phyloP scores from a whole-genome alignment of 64 coral and sea anemone genomes.

The Stichodactyla mertensii region DNA sequence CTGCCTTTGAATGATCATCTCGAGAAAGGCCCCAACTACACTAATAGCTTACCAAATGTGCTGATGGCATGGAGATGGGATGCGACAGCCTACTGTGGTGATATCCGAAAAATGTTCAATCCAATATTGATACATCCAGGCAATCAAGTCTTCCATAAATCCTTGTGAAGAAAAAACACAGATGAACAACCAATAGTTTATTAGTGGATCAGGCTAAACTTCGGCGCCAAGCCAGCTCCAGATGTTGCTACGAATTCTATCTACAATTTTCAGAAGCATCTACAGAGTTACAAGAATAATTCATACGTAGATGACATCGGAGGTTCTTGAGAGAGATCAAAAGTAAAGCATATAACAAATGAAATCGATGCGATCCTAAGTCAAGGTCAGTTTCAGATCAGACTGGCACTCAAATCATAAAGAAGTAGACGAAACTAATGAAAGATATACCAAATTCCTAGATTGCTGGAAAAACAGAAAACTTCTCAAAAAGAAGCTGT shows the following conservation, averaged over 20 bases:
- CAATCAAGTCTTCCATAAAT: constrained; percentile 31
- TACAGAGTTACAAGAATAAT: constrained; percentile 43
- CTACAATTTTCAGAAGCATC: constrained; percentile 45
- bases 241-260: constrained; percentile 49
- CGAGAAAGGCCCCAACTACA: constrained; percentile 28
- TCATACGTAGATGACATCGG: constrained; percentile 54
- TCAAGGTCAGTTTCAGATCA: constrained; percentile 49
- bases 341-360: constrained; percentile 23
- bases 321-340: constrained; percentile 31
- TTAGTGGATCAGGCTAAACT: constrained; percentile 37
- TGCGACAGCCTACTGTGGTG: neutral
- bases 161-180: constrained; percentile 8
- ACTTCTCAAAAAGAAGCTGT: neutral
- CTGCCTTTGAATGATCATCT: constrained; percentile 9
- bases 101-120: constrained; percentile 40
- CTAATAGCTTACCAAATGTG: neutral
- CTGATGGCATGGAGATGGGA: constrained; percentile 14
- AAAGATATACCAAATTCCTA: constrained; percentile 31
- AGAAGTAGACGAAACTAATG: constrained; percentile 13
- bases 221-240: constrained; percentile 60
- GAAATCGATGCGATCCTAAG: constrained; percentile 37
- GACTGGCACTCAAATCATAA: constrained; percentile 42
- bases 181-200: constrained; percentile 14
- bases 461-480: neutral
- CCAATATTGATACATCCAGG: constrained; percentile 14